These are phyloP conservation scores for Sapayoa aenigma DNA, from an alignment of 2,113 vertebrate species.

Conservation along the genomic window DNA sequence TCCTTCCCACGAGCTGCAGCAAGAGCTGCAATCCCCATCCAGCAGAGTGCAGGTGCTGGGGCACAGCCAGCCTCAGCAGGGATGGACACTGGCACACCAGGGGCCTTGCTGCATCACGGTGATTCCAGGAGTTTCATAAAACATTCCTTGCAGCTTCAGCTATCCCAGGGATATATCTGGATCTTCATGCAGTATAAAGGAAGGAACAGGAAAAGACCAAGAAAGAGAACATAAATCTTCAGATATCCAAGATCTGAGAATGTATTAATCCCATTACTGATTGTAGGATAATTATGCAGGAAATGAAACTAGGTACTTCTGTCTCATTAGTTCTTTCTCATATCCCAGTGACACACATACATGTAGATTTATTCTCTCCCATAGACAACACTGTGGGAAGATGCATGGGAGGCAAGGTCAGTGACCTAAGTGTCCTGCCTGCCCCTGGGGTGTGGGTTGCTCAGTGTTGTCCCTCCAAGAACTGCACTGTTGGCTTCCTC, in stretches of 20 bases:
- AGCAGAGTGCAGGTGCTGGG: background rate
- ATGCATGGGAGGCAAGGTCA: background rate
- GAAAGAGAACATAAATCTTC: background rate
- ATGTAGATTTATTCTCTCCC: background rate
- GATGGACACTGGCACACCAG: background rate
- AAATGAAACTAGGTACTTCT: background rate
- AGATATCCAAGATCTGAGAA: background rate
- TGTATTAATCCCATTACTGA: background rate
- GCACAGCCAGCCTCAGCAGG: background rate
- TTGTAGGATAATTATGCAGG: background rate
- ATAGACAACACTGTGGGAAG: background rate
- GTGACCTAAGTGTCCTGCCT: background rate
- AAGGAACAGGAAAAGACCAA: background rate
- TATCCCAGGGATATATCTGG: background rate
- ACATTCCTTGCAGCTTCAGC: background rate
- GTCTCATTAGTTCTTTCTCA: background rate
- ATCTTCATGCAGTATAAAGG: background rate
- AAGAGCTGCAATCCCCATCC: accelerated
- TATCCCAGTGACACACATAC: background rate
- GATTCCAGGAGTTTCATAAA: background rate
- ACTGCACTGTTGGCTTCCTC: background rate
- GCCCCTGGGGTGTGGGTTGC: accelerated
- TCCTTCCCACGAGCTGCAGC: background rate
- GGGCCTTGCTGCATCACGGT: background rate
- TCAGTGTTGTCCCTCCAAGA: background rate